Conservation (phyloP, 64 coral and sea anemone species). For the Pocillopora verrucosa region DNA sequence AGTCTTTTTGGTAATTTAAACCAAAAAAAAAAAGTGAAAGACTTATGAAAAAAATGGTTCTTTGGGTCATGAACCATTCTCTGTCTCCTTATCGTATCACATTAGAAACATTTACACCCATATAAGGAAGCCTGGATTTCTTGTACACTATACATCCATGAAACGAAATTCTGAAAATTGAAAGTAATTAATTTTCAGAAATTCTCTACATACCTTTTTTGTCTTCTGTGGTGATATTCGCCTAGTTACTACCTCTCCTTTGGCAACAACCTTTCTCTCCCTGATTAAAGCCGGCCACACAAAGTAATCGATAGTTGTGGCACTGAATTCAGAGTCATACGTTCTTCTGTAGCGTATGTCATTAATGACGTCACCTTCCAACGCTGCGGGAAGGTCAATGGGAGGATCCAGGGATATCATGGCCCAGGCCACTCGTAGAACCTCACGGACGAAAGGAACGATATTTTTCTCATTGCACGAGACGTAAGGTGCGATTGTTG, state of each 20-base stretch:
- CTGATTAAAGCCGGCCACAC: slow-evolving; percentile 84
- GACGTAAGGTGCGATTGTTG: slow-evolving; percentile 33
- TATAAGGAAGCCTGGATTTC: too few relatives aligned
- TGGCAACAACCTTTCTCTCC: slow-evolving; percentile 65
- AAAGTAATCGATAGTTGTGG: slow-evolving; percentile 70
- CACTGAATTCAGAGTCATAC: slow-evolving; percentile 79
- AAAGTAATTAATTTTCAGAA: neutral
- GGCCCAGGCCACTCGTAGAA: slow-evolving; percentile 70
- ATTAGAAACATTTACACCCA: too few relatives aligned
- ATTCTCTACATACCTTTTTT: slow-evolving; percentile 28
- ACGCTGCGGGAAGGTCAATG: slow-evolving; percentile 76
- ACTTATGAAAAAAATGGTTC: too few relatives aligned
- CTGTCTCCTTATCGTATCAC: too few relatives aligned
- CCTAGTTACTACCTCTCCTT: slow-evolving; percentile 78
- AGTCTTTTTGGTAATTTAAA: too few relatives aligned
- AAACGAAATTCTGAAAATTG: neutral
- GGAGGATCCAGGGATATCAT: slow-evolving; percentile 74
- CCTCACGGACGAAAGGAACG: slow-evolving; percentile 72
- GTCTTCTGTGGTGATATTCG: slow-evolving; percentile 29
- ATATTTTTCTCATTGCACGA: slow-evolving; percentile 70
- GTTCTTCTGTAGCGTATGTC: slow-evolving; percentile 70
- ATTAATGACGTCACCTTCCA: slow-evolving; percentile 78
- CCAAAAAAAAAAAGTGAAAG: too few relatives aligned
- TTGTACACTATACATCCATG: too few relatives aligned
- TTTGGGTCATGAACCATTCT: too few relatives aligned